phyloP scores from a whole-genome alignment of 2,888 invertebrate species.

The Philereme vetulata region DNA sequence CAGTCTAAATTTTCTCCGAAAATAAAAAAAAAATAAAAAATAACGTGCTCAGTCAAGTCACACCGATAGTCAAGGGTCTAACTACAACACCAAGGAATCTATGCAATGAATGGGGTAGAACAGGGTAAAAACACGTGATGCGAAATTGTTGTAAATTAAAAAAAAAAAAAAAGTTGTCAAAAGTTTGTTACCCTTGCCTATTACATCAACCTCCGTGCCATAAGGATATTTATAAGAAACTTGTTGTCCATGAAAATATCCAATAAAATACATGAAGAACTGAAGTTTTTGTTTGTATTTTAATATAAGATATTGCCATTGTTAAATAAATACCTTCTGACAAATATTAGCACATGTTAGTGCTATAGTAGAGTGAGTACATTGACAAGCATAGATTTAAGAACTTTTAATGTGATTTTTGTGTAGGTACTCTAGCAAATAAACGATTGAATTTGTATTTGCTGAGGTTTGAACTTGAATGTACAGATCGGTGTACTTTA shows the following conservation, averaged over 20 bases:
- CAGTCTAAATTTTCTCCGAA: not conserved
- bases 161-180: slow-evolving; percentile 7
- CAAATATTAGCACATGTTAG: too few relatives aligned
- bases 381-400: too few relatives aligned
- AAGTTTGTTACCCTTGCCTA: not conserved
- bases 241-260: too few relatives aligned
- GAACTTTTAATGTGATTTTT: too few relatives aligned
- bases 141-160: slow-evolving; percentile 26
- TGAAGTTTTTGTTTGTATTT: too few relatives aligned
- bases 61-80: slow-evolving; percentile 22
- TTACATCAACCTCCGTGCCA: too few relatives aligned
- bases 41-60: slow-evolving; percentile 28
- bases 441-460: not conserved
- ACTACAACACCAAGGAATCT: slow-evolving; percentile 25
- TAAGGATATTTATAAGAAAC: too few relatives aligned
- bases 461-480: not conserved
- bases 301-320: too few relatives aligned
- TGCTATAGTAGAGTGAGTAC: too few relatives aligned
- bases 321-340: too few relatives aligned
- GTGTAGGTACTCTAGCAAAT: too few relatives aligned
- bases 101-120: slow-evolving; percentile 25
- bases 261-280: too few relatives aligned
- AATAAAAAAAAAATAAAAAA: slow-evolving; percentile 25
- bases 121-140: slow-evolving; percentile 12
- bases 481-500: not conserved